Evolutionary conservation across 1,140 invertebrate species (phyloP).

Genomic region (Mylabris phalerata): DNA sequence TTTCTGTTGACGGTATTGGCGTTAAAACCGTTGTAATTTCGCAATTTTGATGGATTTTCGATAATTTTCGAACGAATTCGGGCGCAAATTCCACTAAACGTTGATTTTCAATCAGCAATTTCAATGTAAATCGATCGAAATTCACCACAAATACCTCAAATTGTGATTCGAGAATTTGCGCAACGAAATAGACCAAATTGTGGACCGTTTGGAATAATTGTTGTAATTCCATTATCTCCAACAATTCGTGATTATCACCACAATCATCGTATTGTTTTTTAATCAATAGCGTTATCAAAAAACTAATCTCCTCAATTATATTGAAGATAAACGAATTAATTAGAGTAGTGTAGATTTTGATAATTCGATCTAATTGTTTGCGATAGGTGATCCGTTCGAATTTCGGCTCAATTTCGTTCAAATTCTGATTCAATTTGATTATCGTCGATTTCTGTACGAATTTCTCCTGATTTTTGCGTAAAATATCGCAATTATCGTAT

Average conservation of each 20-base stretch:
- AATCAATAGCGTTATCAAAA: slow-evolving; percentile 48
- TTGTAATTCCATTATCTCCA: slow-evolving; percentile 7
- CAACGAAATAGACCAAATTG: slow-evolving; percentile 57
- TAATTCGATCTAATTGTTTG: slow-evolving; percentile 42
- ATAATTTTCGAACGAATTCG: slow-evolving; percentile 41
- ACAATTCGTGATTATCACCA: slow-evolving; percentile 19
- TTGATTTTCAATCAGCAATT: slow-evolving; percentile 49
- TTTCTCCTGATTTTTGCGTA: slow-evolving; percentile 27
- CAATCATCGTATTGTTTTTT: slow-evolving; percentile 18
- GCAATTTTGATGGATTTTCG: slow-evolving; percentile 22
- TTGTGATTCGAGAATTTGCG: slow-evolving; percentile 45
- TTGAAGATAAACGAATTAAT: slow-evolving; percentile 49
- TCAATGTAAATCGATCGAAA: slow-evolving; percentile 50
- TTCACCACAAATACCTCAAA: slow-evolving; percentile 41
- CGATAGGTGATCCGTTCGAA: slow-evolving; percentile 40
- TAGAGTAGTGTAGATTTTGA: slow-evolving; percentile 44
- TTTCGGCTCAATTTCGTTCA: slow-evolving; percentile 33
- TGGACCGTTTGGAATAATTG: slow-evolving; percentile 41
- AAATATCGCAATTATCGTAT: slow-evolving; percentile 20
- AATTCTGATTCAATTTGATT: slow-evolving; percentile 8
- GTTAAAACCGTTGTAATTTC: slow-evolving; percentile 7
- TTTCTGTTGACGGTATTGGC: neutral
- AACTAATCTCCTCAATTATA: slow-evolving; percentile 53
- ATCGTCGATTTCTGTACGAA: slow-evolving; percentile 3
- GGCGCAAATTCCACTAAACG: slow-evolving; percentile 46